Base-by-base conservation (phyloP, 2,797 vertebrate species). In the Anabas testudineus region DNA sequence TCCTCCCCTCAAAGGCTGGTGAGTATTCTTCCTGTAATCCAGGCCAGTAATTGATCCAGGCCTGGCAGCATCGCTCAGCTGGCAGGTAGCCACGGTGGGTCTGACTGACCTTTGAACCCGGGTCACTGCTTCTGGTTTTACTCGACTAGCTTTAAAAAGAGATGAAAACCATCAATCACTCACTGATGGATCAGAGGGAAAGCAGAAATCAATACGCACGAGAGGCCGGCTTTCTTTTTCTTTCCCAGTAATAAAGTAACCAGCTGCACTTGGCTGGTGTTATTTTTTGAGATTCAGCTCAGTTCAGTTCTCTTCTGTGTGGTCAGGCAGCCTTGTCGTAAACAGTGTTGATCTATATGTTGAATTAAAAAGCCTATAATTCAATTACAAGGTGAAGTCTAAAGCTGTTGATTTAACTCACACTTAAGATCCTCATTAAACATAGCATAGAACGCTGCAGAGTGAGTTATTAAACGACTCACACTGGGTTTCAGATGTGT, bases 151-250 rank as follows among this genome's bases (percentile, higher is more conserved):
- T 78, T 51, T 53, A 56, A 78, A 81, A 82, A 84, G 64, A 73
- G 54, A 83, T 71, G 67, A 84, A 87, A 79, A 79, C 68, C 22
- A 74, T 87, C 83, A 78, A 59, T 78, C 80, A 69, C 55, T 62
- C 5, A 10, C 66, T 67, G 65, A 48, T 32, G 65, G 62, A 71
- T 84, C 76, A 80, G 72, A 78, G 30, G 10, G 43, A 42, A 55
- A 16, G 46, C 56, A 84, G 59, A 68, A 80, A 82, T 84, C 76
- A 91, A 76, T 83, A 77, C 5, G 10, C 18, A 59, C 61, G 58
- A 69, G 71, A 72, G 30, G 45, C 28, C 14, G 10, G 37, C 51
- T 56, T 32, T 46, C 28, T 46, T 64, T 68, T 43, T 24, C 24
- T 54, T 37, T 58, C 14, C 13, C 48, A 58, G 52, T 56, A 47